Evolutionary conservation across 2,113 vertebrate species (phyloP).

Genomic region (Meles meles): DNA sequence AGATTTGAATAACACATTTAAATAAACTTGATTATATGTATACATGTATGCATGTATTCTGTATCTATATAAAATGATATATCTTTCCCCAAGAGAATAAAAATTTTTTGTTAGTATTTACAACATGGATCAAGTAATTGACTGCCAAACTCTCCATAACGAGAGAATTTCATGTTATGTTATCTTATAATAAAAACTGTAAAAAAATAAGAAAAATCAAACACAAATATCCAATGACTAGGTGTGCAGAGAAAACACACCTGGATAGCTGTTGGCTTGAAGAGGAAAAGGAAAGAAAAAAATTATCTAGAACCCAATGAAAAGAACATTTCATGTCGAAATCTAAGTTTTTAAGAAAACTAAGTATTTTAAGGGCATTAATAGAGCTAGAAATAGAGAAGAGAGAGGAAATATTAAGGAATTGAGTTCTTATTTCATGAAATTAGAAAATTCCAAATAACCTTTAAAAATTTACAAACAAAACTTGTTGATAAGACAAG

Average conservation of each 20-base stretch:
- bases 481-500: neutral
- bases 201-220: neutral
- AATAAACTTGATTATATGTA: neutral
- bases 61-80: neutral
- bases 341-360: neutral
- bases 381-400: neutral
- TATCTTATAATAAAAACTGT: neutral
- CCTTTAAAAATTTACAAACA: neutral
- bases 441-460: neutral
- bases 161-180: neutral
- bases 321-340: neutral
- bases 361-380: neutral
- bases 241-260: neutral
- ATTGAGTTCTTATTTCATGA: neutral
- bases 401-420: neutral
- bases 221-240: neutral
- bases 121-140: neutral
- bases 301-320: neutral
- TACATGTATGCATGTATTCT: neutral
- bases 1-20: neutral
- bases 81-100: neutral
- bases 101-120: neutral
- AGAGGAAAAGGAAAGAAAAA: neutral
- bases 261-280: neutral
- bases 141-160: neutral